A percentile compares a stretch with the other conserved stretches of the same genome.
phyloP scores from a whole-genome alignment of 2,888 invertebrate genomes.

The Drosophila siamana region DNA sequence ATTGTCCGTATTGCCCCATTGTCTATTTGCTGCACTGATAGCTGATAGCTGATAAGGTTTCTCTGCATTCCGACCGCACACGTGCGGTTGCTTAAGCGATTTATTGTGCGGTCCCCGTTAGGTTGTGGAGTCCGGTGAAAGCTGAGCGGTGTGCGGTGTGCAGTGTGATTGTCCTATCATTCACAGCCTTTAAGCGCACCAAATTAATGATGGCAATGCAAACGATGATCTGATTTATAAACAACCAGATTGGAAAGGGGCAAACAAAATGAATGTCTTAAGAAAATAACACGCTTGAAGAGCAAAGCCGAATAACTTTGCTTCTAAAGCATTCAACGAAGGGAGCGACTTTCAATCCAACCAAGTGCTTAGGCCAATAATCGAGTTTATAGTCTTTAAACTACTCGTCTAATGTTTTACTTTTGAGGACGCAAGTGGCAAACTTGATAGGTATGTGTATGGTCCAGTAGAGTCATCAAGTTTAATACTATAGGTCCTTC shows the following conservation, averaged over 20 bases:
- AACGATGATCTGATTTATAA: slow-evolving; percentile 54
- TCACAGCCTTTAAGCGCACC: slow-evolving; percentile 35
- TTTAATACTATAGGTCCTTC: too few species aligned
- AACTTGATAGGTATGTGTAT: too few species aligned
- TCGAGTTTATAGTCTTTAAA: neutral
- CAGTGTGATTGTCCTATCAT: slow-evolving; percentile 11
- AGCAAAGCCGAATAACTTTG: too few species aligned
- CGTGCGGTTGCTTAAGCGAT: slow-evolving; percentile 19
- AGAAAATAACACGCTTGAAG: too few species aligned
- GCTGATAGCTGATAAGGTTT: slow-evolving; percentile 25
- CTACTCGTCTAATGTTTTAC: neutral
- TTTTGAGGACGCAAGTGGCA: too few species aligned
- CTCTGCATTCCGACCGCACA: slow-evolving; percentile 16
- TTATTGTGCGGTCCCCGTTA: slow-evolving; percentile 14
- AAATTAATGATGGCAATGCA: slow-evolving; percentile 48
- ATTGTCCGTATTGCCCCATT: slow-evolving; percentile 27
- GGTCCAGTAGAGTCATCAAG: neutral
- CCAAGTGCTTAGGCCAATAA: too few species aligned
- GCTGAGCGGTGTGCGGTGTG: slow-evolving; percentile 8
- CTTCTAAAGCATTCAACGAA: too few species aligned
- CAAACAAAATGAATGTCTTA: neutral
- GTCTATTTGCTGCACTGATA: slow-evolving; percentile 12
- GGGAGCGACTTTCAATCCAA: too few species aligned
- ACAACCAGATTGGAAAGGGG: slow-evolving; percentile 7
- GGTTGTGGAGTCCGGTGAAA: too few species aligned